Evolutionary conservation across 2,113 vertebrate genomes (phyloP).

Genomic region (Poeciliopsis prolifica): DNA sequence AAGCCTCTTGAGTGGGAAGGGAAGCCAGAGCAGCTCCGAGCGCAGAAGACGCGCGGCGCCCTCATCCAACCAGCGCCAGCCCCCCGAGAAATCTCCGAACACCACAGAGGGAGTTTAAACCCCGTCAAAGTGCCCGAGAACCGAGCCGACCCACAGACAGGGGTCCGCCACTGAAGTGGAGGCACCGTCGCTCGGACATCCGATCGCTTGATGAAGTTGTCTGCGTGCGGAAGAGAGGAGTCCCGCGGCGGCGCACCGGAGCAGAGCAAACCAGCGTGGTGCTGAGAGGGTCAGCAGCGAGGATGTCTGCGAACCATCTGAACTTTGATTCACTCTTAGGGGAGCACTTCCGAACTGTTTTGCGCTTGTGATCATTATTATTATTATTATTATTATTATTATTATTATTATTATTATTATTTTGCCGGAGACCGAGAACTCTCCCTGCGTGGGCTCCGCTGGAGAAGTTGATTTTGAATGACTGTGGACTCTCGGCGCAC

Average conservation of each 20-base stretch:
- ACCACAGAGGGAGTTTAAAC: conserved; percentile 42
- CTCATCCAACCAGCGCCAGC: conserved; percentile 70
- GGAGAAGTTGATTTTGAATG: conserved; percentile 62
- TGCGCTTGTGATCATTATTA: background rate
- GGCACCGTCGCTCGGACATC: conserved; percentile 13
- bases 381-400: too few relatives aligned
- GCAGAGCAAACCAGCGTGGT: conserved; percentile 20
- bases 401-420: too few relatives aligned
- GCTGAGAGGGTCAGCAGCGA: conserved; percentile 43
- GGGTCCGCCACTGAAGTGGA: conserved; percentile 22
- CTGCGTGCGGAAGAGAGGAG: conserved; percentile 44
- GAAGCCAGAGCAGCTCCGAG: conserved; percentile 54
- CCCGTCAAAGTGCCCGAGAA: conserved; percentile 41
- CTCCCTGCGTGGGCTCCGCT: conserved; percentile 24
- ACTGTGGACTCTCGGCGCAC: background rate
- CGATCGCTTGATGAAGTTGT: conserved; percentile 53
- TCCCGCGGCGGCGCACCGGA: conserved; percentile 6
- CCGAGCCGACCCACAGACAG: background rate
- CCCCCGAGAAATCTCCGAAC: conserved; percentile 19
- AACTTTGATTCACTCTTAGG: conserved; percentile 46
- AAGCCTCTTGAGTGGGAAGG: conserved; percentile 59
- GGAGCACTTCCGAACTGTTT: conserved; percentile 40
- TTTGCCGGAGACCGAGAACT: conserved; percentile 43
- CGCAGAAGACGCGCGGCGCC: conserved; percentile 66
- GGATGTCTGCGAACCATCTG: conserved; percentile 51